Conservation (phyloP, 2,113 vertebrate genomes). For the Cyprinodon brontotheroides region DNA sequence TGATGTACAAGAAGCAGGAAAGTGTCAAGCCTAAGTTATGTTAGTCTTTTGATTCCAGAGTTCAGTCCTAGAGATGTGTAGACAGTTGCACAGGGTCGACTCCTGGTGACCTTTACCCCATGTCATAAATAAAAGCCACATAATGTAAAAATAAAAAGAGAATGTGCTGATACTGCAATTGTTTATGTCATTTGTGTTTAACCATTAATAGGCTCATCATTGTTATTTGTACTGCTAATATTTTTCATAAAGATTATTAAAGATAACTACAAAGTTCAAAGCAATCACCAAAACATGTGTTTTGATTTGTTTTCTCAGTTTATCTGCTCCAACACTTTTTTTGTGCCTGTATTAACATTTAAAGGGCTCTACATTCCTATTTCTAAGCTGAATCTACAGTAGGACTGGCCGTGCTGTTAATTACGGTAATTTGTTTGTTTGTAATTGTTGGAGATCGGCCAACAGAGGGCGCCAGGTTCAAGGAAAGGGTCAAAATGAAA, state of each 20-base stretch:
- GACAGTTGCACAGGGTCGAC: no score
- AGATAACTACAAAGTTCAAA: background rate
- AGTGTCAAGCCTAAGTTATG: no score
- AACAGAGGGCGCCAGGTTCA: conserved; percentile 73
- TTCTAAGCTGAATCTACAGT: background rate
- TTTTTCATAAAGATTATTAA: background rate
- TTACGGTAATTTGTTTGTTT: background rate
- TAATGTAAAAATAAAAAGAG: background rate
- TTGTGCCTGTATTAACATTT: background rate
- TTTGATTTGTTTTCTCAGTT: background rate
- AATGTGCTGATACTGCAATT: background rate
- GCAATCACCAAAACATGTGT: background rate
- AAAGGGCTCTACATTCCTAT: background rate
- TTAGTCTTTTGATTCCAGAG: no score
- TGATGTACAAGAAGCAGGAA: no score
- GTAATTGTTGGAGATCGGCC: conserved; percentile 32
- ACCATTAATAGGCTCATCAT: background rate
- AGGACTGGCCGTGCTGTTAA: conserved; percentile 1
- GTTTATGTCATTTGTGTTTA: background rate
- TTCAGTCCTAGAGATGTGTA: no score
- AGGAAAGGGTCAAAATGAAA: conserved; percentile 31
- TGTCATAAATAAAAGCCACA: no score
- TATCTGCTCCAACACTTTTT: background rate
- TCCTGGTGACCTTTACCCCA: no score
- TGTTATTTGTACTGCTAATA: background rate